Percentiles rank a stretch among this genome's conserved stretches.
Conservation (phyloP, 2,113 vertebrate genomes). For the Mesembrinibis cayennensis region DNA sequence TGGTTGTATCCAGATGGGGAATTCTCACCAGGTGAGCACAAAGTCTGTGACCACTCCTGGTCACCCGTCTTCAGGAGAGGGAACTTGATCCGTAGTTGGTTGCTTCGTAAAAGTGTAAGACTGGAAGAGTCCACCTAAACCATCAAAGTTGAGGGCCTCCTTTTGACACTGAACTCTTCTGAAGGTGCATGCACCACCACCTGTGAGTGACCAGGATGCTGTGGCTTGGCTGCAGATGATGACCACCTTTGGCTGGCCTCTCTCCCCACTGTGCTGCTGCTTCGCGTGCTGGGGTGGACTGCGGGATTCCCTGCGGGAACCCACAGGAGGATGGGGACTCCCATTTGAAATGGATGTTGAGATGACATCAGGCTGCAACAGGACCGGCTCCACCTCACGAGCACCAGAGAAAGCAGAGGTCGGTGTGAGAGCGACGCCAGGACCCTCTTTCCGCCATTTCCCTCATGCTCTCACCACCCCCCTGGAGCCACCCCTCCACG, state of each 20-base stretch:
- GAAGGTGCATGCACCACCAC: neutral
- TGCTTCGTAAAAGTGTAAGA: neutral
- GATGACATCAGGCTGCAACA: rapidly evolving
- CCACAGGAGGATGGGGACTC: neutral
- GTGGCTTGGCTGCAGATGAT: neutral
- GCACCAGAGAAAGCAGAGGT: neutral
- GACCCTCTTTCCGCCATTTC: neutral
- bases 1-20: neutral
- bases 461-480: neutral
- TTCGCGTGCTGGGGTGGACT: rapidly evolving
- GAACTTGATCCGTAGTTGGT: neutral
- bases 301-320: rapidly evolving
- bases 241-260: too few relatives aligned
- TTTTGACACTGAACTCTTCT: neutral
- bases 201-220: neutral
- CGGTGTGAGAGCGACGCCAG: rapidly evolving
- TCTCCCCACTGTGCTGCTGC: neutral
- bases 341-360: neutral
- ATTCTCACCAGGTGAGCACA: neutral
- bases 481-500: neutral
- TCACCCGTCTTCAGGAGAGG: neutral
- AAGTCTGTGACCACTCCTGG: neutral
- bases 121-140: neutral
- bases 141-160: neutral
- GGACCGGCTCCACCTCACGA: rapidly evolving